Evolutionary conservation across 1,140 invertebrate species (phyloP), one percentile per base, ranked within the genome.

Genomic region (Neotoxoptera formosana): DNA sequence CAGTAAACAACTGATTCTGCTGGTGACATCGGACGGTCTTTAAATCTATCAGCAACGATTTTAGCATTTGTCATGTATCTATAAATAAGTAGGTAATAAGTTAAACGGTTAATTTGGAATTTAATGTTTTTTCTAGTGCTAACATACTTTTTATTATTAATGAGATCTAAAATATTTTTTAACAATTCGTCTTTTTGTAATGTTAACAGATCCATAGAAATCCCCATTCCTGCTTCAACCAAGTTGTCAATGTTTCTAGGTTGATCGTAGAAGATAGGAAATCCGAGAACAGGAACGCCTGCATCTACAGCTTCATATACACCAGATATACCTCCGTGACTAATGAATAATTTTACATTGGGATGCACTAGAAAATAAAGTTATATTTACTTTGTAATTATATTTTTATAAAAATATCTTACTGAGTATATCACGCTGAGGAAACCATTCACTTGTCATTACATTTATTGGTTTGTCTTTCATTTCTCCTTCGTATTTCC

Each of bases 301-400:
- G 97, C 96, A 95, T 97, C 97, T 23, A 97, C 95, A 9, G 97
- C 96, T 95, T 98, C 97, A 93, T 96, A 96, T 25, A 96, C 95
- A 91, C 97, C 97, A 25, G 97, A 95, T 45, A 96, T 94, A 36
- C 97, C 97, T 23, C 97, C 97, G 94, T 97, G 97, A 1, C 97
- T 97, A 51, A 98, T 96, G 93, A 98, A 97, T 94, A 96, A 95
- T 94, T 96, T 96, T 1, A 97, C 95, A 93, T 97, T 97, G 2
- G 96, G 95, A 95, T 97, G 97, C 60, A 96, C 97, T 96, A 87
- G 60, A 81, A 93, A 81, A 4, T 6, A 53, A 53, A 89, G 0
- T 36, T 23, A 36, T 8, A 8, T 2, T 47, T 30, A 14, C 6
- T 7, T 4, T n/a, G 25, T 67, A n/a, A 14, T 4, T 11, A 30